Evolutionary conservation across 2,888 invertebrate species (phyloP), one percentile per base, ranked within the genome.

Genomic region (Hemistola chrysoprasaria): DNA sequence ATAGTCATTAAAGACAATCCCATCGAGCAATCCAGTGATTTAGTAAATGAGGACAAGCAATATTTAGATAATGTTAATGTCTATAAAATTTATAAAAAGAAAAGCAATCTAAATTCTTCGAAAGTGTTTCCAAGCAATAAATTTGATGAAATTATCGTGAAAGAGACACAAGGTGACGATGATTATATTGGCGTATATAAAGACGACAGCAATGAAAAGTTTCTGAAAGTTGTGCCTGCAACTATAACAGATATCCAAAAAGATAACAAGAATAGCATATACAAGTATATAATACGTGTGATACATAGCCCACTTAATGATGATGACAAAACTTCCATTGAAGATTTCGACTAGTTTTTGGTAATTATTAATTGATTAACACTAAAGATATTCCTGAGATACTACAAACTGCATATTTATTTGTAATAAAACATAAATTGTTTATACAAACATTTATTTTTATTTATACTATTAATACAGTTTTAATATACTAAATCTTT

Each of bases 211-310:
- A 20, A n/a, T 38, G 31, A 42, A 28, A 8, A 31, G 11, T 11
- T 36, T 11, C 2, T 16, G 11, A 28, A 31, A 28, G 10, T 24
- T 9, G n/a, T 37, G 8, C 32, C 42, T 8, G 21, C 20, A 6
- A 8, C 20, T 9, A 20, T 28, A 8, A n/a, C 24, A 10, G n/a
- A n/a, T 9, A 6, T 9, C n/a, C 8, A 23, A 2, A 16, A 16
- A 16, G 16, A 27, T 11, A 34, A 9, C 26, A 22, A 36, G 4
- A 31, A 22, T 24, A 9, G 8, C 11, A 23, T 24, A 2, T 36
- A 36, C 5, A 37, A 37, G 8, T 33, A 42, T 7, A 25, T 42
- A 9, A 29, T 33, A 27, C 23, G n/a, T 10, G n/a, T 24, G 8
- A 21, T 36, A n/a, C 10, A 22, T 16, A 22, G 30, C 5, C 4